A percentile compares a stretch with the other conserved stretches of the same genome.
Evolutionary conservation across 2,888 invertebrate species (phyloP).

Genomic region (Oligia fasciuncula): DNA sequence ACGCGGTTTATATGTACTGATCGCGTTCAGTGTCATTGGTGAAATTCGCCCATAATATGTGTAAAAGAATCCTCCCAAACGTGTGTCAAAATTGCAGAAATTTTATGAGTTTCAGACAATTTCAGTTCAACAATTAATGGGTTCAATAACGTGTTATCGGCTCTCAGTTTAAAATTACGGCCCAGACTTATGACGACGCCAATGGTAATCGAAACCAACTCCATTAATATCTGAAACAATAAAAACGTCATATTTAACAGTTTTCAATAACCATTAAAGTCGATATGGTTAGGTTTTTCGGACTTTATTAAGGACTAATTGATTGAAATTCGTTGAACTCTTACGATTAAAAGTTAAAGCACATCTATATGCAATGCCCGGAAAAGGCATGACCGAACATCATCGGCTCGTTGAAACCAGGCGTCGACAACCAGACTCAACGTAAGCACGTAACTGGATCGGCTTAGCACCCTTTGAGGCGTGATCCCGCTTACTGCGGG

Average conservation of each 20-base stretch:
- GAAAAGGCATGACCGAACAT: neutral
- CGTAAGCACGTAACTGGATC: neutral
- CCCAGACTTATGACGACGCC: slow-evolving; percentile 51
- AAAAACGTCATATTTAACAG: slow-evolving; percentile 53
- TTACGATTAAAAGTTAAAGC: neutral
- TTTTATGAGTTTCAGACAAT: slow-evolving; percentile 23
- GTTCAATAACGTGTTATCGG: slow-evolving; percentile 53
- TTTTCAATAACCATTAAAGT: slow-evolving; percentile 62
- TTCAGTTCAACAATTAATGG: slow-evolving; percentile 31
- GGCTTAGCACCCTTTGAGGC: neutral
- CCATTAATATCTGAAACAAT: slow-evolving; percentile 56
- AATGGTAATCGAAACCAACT: slow-evolving; percentile 56
- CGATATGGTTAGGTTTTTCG: slow-evolving; percentile 63
- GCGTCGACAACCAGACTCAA: no score
- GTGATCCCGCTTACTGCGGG: neutral
- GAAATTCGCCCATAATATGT: neutral
- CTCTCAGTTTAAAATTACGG: slow-evolving; percentile 47
- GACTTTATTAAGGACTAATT: slow-evolving; percentile 22
- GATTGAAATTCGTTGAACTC: slow-evolving; percentile 30
- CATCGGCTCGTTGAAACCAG: neutral
- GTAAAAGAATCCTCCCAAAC: neutral
- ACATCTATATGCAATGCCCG: neutral
- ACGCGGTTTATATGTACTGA: neutral
- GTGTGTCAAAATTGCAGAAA: neutral
- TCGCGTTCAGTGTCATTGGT: neutral